Evolutionary conservation across 2,888 invertebrate genomes (phyloP), one percentile per base, ranked within the genome.

Genomic region (Trichogramma evanescens): DNA sequence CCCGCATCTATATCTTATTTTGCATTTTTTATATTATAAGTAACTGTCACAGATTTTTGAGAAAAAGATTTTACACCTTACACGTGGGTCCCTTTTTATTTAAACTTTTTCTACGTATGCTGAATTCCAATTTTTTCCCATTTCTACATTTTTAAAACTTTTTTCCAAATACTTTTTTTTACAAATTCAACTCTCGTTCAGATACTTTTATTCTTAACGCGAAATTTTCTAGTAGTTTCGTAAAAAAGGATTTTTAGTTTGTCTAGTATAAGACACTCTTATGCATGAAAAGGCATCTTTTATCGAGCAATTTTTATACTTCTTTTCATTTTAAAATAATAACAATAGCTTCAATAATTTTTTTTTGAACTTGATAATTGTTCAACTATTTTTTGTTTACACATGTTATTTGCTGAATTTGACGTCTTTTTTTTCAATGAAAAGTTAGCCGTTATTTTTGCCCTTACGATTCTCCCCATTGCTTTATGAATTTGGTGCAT

Each of bases 81-180:
- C 71, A 71, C 72, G 71, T 72, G 73, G 73, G 75, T 75, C 74
- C 74, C 75, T 53, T 59, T 9, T 48, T 48, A 59, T 56, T 51
- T 51, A 50, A 52, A 51, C 10, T 58, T 44, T 48, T 50, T 44
- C 8, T 45, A 40, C 7, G 4, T 26, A 53, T 10, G 51, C 38
- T 63, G 60, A 53, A 63, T 58, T 63, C 61, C 54, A 56, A 58
- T 42, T 13, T 42, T n/a, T 8, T 45, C 45, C 41, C 4, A n/a
- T 49, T 54, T 5, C 43, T 50, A 38, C 39, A 40, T 45, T 50
- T 43, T 9, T 7, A 45, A 43, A 13, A 26, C 13, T 10, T 8
- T 50, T 50, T 26, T 7, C 41, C 26, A 10, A 9, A 39, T n/a
- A 10, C 46, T 53, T 39, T 49, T 41, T 56, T 49, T 46, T 10